Conservation (phyloP, 2,113 vertebrate genomes). For the Procavia capensis region DNA sequence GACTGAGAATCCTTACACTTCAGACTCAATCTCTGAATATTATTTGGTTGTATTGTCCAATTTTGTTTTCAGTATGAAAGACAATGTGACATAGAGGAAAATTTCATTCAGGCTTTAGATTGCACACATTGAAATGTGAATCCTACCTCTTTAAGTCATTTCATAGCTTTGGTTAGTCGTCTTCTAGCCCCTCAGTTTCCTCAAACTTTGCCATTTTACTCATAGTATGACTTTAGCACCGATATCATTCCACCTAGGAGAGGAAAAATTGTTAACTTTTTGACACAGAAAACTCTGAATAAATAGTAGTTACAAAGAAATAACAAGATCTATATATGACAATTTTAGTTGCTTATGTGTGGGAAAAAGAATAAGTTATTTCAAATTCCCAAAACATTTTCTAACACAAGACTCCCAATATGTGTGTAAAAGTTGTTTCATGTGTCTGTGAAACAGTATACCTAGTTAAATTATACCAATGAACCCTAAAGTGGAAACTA, state of each 20-base stretch:
- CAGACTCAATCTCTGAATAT: not conserved
- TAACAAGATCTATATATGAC: not conserved
- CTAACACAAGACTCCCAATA: not conserved
- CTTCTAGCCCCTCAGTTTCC: not conserved
- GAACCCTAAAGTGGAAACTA: not conserved
- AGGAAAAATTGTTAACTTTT: not conserved
- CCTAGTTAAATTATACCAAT: not conserved
- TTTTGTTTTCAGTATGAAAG: not conserved
- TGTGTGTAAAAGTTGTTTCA: not conserved
- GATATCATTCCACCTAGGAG: not conserved
- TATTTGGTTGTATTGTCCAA: not conserved
- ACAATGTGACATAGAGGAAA: not conserved
- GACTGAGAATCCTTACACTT: not conserved
- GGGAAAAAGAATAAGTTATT: not conserved
- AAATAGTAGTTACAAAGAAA: not conserved
- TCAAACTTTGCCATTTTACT: not conserved
- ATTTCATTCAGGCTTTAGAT: not conserved
- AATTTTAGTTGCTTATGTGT: not conserved
- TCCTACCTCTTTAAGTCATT: not conserved
- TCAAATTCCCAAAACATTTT: slow-evolving; percentile 6
- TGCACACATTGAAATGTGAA: not conserved
- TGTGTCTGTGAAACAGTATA: not conserved
- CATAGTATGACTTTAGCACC: not conserved
- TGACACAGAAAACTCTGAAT: not conserved
- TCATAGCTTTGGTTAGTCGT: not conserved